Conservation (phyloP, 2,797 vertebrate species). For the Menidia menidia region DNA sequence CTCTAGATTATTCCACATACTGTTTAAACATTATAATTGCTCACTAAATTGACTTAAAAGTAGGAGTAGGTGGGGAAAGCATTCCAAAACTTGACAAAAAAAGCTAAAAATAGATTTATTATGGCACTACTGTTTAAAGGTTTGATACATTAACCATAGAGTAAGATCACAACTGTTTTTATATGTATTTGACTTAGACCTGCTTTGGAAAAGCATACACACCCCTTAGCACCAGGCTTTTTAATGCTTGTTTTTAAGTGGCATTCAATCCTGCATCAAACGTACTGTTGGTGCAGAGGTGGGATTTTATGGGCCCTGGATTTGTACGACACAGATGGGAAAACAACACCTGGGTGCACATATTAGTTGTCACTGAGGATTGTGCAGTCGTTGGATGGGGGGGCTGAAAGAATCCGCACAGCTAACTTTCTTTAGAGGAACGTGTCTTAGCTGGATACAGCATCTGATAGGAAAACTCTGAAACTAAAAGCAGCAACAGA, state of each 20-base stretch:
- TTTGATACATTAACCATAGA: too few relatives aligned
- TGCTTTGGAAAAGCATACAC: not conserved
- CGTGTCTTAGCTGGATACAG: too few relatives aligned
- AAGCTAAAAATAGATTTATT: too few relatives aligned
- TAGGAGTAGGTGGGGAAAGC: slow-evolving; percentile 4
- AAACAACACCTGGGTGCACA: not conserved
- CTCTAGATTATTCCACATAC: slow-evolving; percentile 25
- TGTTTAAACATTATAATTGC: slow-evolving; percentile 18
- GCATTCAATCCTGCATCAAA: not conserved
- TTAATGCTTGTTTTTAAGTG: not conserved
- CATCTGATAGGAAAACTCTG: too few relatives aligned
- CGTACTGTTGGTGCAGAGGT: not conserved
- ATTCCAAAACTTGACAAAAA: not conserved
- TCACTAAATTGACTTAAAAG: slow-evolving; percentile 10
- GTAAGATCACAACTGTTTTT: too few relatives aligned
- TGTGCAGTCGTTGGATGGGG: not conserved
- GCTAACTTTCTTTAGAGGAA: too few relatives aligned
- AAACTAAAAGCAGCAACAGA: too few relatives aligned
- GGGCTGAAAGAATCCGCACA: not conserved
- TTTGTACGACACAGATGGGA: not conserved
- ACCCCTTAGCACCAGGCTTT: not conserved
- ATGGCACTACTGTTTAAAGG: too few relatives aligned
- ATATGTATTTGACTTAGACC: not conserved
- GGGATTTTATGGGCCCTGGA: not conserved
- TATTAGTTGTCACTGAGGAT: not conserved